phyloP scores from a whole-genome alignment of 2,888 invertebrate species.

The Anagyrus pseudococci region DNA sequence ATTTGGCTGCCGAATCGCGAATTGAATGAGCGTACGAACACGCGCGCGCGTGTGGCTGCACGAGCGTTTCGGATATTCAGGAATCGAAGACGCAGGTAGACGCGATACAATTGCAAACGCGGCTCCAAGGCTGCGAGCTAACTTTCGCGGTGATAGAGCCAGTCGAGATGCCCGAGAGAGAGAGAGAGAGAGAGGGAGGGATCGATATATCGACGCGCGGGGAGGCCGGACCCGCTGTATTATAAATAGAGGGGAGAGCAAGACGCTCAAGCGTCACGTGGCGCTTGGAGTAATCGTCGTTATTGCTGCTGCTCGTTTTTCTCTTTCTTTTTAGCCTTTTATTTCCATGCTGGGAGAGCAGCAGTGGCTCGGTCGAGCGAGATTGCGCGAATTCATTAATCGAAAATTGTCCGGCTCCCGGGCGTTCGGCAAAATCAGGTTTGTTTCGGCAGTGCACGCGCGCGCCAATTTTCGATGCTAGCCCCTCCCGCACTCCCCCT shows the following conservation, averaged over 20 bases:
- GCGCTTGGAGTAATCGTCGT: no score
- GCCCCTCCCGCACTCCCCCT: background rate
- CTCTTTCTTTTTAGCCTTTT: no score
- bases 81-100: no score
- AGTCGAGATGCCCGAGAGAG: constrained; percentile 10
- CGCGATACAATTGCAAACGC: no score
- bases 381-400: constrained; percentile 6
- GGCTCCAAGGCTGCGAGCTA: no score
- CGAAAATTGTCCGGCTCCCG: background rate
- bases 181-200: background rate
- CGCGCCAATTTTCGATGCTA: no score
- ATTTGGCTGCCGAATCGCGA: no score
- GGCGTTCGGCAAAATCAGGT: background rate
- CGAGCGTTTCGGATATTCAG: no score
- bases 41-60: no score
- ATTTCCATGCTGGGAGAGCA: no score
- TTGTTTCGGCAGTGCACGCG: background rate
- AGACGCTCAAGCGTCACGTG: background rate
- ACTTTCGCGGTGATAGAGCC: constrained; percentile 14
- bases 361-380: background rate
- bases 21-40: no score
- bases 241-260: background rate
- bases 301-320: no score
- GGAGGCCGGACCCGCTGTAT: background rate
- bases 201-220: constrained; percentile 30